Percentiles rank a stretch among this genome's conserved stretches.
Conservation (phyloP, 1,140 invertebrate genomes). For the Sweltsa coloradensis region DNA sequence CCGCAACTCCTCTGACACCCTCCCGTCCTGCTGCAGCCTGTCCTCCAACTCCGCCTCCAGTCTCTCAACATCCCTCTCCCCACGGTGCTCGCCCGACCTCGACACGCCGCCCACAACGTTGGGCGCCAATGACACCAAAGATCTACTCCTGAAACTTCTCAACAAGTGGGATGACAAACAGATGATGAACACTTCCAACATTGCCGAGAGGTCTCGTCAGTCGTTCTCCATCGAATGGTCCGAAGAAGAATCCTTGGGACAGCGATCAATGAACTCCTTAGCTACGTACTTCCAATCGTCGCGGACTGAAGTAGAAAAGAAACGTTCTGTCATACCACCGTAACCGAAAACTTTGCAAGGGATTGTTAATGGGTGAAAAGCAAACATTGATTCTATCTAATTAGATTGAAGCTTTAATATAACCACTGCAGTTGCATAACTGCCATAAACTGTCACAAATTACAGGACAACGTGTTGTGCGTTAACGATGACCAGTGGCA, state of each 20-base stretch:
- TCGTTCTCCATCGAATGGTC: constrained; percentile 32
- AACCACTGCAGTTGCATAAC: too few relatives aligned
- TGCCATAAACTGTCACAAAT: too few relatives aligned
- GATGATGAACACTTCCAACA: constrained; percentile 3
- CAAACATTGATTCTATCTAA: too few relatives aligned
- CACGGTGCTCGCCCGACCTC: constrained; percentile 11
- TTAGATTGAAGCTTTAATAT: too few relatives aligned
- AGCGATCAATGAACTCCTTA: constrained; percentile 32
- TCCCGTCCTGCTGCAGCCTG: background rate
- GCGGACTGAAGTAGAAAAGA: constrained; percentile 20
- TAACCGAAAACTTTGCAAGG: too few relatives aligned
- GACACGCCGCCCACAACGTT: background rate
- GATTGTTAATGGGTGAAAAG: too few relatives aligned
- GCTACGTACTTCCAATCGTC: constrained; percentile 33
- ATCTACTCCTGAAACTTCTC: constrained; percentile 53
- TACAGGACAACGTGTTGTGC: too few relatives aligned
- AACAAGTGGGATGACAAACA: constrained; percentile 54
- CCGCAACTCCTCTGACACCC: background rate
- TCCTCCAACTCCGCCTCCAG: constrained; percentile 7
- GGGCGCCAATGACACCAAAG: constrained; percentile 21
- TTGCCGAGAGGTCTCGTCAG: constrained; percentile 22
- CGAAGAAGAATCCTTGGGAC: constrained; percentile 26
- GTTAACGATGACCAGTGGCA: too few relatives aligned
- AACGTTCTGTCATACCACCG: constrained; percentile 6
- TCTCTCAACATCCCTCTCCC: constrained; percentile 12